phyloP scores from a whole-genome alignment of 2,113 vertebrate species.

The Clupea harengus region DNA sequence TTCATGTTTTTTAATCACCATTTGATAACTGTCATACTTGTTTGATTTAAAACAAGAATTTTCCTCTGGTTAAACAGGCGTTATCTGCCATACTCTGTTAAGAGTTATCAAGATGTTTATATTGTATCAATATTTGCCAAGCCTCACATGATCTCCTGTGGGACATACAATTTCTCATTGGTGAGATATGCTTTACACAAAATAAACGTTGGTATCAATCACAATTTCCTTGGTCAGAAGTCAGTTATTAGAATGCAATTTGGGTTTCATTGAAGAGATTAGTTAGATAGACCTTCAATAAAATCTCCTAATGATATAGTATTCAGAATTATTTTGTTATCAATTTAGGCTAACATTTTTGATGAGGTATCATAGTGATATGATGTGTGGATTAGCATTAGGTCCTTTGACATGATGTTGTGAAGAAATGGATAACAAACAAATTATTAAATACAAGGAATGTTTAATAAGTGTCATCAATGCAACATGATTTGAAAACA shows the following conservation, averaged over 20 bases:
- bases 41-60: not conserved
- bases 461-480: constrained; percentile 41
- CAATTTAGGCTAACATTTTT: no score
- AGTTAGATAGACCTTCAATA: no score
- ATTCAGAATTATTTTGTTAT: no score
- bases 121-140: constrained; percentile 2
- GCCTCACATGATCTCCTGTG: not conserved
- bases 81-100: not conserved
- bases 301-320: no score
- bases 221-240: not conserved
- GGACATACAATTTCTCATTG: not conserved
- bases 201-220: constrained; percentile 16
- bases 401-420: no score
- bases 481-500: constrained; percentile 28
- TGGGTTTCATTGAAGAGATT: not conserved
- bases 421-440: not conserved
- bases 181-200: not conserved
- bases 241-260: not conserved
- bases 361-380: no score
- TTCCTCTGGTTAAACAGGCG: not conserved
- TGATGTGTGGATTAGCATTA: no score
- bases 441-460: constrained; percentile 26
- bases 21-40: not conserved
- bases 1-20: not conserved
- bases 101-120: not conserved